Conservation (phyloP, 2,113 vertebrate species). For the Guaruba guarouba region DNA sequence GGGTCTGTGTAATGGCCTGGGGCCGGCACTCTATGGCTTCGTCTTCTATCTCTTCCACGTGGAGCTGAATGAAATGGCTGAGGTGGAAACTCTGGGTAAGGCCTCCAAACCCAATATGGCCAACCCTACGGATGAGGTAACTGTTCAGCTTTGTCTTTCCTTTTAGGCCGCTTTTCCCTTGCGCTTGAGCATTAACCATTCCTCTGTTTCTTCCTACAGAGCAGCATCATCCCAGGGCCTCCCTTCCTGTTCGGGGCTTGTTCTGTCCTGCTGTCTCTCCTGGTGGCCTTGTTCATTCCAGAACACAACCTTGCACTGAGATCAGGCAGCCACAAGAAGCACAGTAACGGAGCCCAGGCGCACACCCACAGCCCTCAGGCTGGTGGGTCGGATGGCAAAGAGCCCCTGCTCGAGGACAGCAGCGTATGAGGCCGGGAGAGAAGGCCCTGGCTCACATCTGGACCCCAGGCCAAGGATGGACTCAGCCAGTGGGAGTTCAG, state of each 20-base stretch:
- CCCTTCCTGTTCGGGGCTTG: slow-evolving; percentile 92
- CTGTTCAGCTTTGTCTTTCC: accelerated
- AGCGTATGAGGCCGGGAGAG: slow-evolving; percentile 78
- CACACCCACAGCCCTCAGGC: slow-evolving; percentile 85
- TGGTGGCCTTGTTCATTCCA: slow-evolving; percentile 91
- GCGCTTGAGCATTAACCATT: accelerated
- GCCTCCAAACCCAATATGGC: slow-evolving; percentile 85
- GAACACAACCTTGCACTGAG: slow-evolving; percentile 84
- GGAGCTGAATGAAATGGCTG: slow-evolving; percentile 83
- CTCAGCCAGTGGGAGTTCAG: background rate
- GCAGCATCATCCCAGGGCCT: slow-evolving; percentile 91
- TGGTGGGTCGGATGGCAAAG: slow-evolving; percentile 83
- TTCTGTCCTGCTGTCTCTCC: slow-evolving; percentile 88
- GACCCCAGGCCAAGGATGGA: background rate
- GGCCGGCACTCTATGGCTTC: slow-evolving; percentile 86
- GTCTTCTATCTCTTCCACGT: slow-evolving; percentile 90
- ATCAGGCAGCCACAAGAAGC: slow-evolving; percentile 86
- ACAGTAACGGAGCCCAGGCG: slow-evolving; percentile 82
- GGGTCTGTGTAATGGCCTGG: slow-evolving; percentile 88
- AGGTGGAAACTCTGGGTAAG: slow-evolving; percentile 78
- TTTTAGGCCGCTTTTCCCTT: background rate
- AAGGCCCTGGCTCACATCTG: background rate
- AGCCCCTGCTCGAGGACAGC: slow-evolving; percentile 90
- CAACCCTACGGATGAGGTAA: slow-evolving; percentile 90
- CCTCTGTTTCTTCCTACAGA: slow-evolving; percentile 61